Evolutionary conservation across 2,797 vertebrate species (phyloP), one percentile per base, ranked within the genome.

Genomic region (Tinamus major): DNA sequence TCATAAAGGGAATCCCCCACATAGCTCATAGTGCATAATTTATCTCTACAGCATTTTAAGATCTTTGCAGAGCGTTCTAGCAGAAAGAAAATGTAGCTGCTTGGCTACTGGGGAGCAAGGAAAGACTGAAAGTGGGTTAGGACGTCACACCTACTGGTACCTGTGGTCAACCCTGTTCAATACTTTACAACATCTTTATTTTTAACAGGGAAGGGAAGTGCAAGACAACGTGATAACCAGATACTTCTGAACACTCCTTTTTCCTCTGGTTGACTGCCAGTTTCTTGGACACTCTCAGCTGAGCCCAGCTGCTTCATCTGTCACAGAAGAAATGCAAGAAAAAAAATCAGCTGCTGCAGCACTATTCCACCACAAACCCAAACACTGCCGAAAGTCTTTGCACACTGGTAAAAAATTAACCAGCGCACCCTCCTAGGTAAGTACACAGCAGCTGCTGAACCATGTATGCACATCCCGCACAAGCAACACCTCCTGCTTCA

Each of bases 181-280:
- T 0, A 0, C 13, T 59, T 76, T 0, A 0, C 18, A 68, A 68
- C 2, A 7, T 13, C 62, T 71, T 33, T 70, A 13, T 42, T 91
- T 87, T 62, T 31, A 80, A 75, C 62, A 48, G 2, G 31, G 3
- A 46, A 3, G 12, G 24, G 14, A 87, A 77, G 31, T 13, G 70
- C 13, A 85, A 85, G 11, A 42, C 1, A 1, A 23, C 12, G 15
- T 0, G 0, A 62, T 2, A 70, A 18, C 4, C 41, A 64, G 7
- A 10, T 48, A 67, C 9, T 76, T 72, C 35, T 64, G 17, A 84
- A 33, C 5, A 9, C n/a, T 84, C 13, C 18, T 62, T 49, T 24
- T n/a, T 39, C 75, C 14, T 64, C 33, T 68, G 9, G 29, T 48
- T 39, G 55, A 19, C 15, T 58, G n/a, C 19, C 48, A 41, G 11